phyloP scores from a whole-genome alignment of 2,113 vertebrate species.

The Colaptes auratus region DNA sequence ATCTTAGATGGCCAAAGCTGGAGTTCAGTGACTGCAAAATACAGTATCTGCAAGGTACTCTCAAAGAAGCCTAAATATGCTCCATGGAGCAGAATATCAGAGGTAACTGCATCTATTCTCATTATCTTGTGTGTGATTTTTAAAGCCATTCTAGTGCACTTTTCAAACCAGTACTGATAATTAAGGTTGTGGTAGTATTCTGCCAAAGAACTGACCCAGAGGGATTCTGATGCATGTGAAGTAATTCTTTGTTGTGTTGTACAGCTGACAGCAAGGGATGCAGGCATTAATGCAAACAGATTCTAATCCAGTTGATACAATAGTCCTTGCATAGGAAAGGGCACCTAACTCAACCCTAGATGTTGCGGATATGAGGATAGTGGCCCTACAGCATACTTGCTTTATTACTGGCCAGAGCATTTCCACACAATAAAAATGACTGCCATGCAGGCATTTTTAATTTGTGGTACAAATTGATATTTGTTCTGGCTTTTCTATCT shows the following conservation, averaged over 20 bases:
- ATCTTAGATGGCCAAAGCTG: background rate
- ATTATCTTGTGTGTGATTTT: background rate
- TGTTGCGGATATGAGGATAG: background rate
- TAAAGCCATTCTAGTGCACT: background rate
- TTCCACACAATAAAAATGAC: background rate
- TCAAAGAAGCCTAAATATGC: background rate
- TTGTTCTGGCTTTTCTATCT: background rate
- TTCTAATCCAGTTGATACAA: background rate
- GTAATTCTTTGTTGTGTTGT: background rate
- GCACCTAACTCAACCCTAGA: background rate
- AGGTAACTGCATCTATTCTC: background rate
- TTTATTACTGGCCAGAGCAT: background rate
- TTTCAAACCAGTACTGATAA: background rate
- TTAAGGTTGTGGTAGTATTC: background rate
- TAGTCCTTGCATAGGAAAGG: background rate
- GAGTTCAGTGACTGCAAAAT: background rate
- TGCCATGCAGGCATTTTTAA: background rate
- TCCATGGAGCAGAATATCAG: background rate
- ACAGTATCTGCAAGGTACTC: background rate
- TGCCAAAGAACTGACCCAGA: background rate
- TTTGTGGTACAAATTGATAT: background rate
- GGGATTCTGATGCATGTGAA: fast-evolving
- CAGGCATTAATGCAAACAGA: background rate
- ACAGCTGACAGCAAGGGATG: background rate
- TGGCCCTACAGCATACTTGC: background rate